Evolutionary conservation across 2,113 vertebrate species (phyloP), one percentile per base, ranked within the genome.

Genomic region (Rhynchomys soricoides): DNA sequence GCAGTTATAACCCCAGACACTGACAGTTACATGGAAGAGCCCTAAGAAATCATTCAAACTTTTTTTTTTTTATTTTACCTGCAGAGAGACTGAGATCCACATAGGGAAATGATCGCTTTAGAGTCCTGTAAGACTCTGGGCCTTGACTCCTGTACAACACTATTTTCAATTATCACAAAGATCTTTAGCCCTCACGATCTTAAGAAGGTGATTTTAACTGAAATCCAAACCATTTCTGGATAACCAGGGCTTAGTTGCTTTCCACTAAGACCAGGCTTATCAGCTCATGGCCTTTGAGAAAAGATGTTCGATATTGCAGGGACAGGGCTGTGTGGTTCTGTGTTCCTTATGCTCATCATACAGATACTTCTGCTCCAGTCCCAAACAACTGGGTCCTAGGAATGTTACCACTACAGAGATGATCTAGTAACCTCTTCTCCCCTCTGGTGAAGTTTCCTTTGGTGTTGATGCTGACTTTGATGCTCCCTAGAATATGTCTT

Each of bases 181-280:
- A 19, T 59, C 62, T 57, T 79, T n/a, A 79, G n/a, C 40, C 73
- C 21, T 81, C 29, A 31, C 9, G 5, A 59, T 37, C n/a, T 43
- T 90, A 13, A 66, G 55, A 68, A 48, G 68, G 43, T 26, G 21
- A 34, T 89, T 89, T 66, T 17, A 73, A 31, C 40, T 71, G 22
- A 90, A 91, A 91, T 50, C 3, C 50, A 96, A 71, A 70, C 66
- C 43, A 55, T 77, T 62, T 81, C 57, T 71, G 93, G 75, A 31
- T 31, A 87, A 45, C 16, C 43, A 21, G 52, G 34, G 5, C 22
- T 88, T 79, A 29, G 57, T 68, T 59, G 29, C 40, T 93, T 86
- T 22, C 66, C 29, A 21, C 43, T 55, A 26, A 77, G 26, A 50
- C 77, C 90, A 71, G 43, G 22, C 29, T 68, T 59, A 37, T 74